Conservation (phyloP, 2,113 vertebrate genomes). For the Tichodroma muraria region DNA sequence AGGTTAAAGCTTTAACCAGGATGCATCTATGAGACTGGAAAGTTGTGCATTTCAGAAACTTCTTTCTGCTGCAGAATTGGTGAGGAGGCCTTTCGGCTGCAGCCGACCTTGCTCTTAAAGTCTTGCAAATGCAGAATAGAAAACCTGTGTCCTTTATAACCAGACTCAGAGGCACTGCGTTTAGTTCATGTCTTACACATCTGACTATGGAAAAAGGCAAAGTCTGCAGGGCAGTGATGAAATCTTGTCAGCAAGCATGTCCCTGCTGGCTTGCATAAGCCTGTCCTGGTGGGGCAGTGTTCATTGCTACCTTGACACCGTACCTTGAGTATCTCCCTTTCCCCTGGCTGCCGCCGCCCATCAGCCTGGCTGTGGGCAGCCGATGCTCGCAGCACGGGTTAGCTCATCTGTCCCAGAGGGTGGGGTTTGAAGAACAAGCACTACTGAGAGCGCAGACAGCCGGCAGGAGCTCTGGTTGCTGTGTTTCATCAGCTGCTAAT, state of each 20-base stretch:
- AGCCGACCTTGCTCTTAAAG: not conserved
- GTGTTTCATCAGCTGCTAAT: not conserved
- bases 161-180: not conserved
- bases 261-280: not conserved
- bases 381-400: rapidly evolving
- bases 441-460: not conserved
- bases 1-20: not conserved
- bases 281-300: not conserved
- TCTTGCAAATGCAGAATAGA: not conserved
- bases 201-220: not conserved
- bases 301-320: not conserved
- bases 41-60: not conserved
- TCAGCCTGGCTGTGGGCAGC: not conserved
- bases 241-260: not conserved
- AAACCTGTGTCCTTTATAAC: not conserved
- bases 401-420: not conserved
- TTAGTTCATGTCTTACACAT: not conserved
- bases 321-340: not conserved
- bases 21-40: not conserved
- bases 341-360: not conserved
- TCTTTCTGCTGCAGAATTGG: not conserved
- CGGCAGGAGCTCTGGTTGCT: not conserved
- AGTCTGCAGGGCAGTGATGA: not conserved
- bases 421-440: not conserved
- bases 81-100: not conserved